Percentiles rank a stretch among this genome's conserved stretches.
phyloP scores from a whole-genome alignment of 2,113 vertebrate genomes.

The Nesoenas mayeri region DNA sequence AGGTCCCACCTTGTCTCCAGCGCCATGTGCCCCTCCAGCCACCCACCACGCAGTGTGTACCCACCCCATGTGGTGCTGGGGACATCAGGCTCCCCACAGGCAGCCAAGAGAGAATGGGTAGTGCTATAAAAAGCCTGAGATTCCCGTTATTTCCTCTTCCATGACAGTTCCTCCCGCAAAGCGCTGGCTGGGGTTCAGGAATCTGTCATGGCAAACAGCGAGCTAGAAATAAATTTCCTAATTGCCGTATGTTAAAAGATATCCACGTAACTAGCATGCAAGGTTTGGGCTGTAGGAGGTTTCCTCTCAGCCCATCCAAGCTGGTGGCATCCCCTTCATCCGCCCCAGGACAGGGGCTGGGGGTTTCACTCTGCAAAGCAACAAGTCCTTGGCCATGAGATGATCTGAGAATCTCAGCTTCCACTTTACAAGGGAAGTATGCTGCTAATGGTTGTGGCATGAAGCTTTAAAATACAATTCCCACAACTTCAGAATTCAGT shows the following conservation, averaged over 20 bases:
- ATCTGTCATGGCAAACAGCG: constrained; percentile 29
- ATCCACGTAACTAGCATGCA: rapidly evolving
- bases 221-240: constrained; percentile 29
- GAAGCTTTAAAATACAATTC: neutral
- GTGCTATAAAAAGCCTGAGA: constrained; percentile 17
- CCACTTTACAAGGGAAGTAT: neutral
- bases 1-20: neutral
- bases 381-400: neutral
- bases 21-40: neutral
- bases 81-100: neutral
- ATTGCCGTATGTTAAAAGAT: neutral
- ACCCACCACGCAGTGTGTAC: rapidly evolving
- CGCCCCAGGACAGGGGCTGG: neutral
- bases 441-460: rapidly evolving
- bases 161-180: neutral
- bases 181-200: constrained; percentile 40
- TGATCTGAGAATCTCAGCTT: neutral
- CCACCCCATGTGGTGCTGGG: neutral
- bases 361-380: neutral
- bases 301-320: neutral
- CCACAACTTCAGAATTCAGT: neutral
- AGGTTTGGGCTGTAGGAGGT: neutral
- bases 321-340: neutral
- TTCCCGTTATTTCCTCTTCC: constrained; percentile 32
- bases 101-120: neutral